These are phyloP conservation scores for Atlantisia rogersi DNA, from an alignment of 2,113 vertebrate species.

Conservation along the genomic window DNA sequence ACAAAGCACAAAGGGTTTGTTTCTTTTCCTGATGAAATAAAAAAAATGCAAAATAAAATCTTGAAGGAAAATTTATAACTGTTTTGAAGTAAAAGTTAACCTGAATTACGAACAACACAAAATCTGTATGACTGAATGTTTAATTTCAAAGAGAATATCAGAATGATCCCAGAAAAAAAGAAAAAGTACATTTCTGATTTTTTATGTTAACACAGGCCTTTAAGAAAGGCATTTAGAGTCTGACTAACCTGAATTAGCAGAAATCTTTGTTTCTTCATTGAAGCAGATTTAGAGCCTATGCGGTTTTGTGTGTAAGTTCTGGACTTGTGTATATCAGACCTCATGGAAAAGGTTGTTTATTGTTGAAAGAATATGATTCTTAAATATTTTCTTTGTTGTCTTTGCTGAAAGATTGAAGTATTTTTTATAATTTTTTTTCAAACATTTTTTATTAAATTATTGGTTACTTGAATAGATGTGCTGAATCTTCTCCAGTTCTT, in stretches of 20 bases:
- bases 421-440: background rate
- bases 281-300: fast-evolving
- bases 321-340: background rate
- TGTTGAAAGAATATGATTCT: background rate
- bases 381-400: background rate
- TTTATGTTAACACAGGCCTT: background rate
- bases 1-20: background rate
- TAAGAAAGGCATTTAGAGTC: background rate
- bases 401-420: background rate
- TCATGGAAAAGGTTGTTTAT: background rate
- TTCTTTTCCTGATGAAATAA: background rate
- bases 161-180: background rate
- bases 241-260: background rate
- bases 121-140: background rate
- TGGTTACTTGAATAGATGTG: background rate
- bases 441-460: background rate
- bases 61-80: background rate
- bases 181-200: background rate
- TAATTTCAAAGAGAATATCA: background rate
- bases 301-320: background rate
- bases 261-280: background rate
- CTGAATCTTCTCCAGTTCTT: background rate
- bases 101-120: background rate
- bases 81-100: background rate
- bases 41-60: background rate